phyloP scores from a whole-genome alignment of 2,888 invertebrate genomes.

The Ichneumoninae sp. region DNA sequence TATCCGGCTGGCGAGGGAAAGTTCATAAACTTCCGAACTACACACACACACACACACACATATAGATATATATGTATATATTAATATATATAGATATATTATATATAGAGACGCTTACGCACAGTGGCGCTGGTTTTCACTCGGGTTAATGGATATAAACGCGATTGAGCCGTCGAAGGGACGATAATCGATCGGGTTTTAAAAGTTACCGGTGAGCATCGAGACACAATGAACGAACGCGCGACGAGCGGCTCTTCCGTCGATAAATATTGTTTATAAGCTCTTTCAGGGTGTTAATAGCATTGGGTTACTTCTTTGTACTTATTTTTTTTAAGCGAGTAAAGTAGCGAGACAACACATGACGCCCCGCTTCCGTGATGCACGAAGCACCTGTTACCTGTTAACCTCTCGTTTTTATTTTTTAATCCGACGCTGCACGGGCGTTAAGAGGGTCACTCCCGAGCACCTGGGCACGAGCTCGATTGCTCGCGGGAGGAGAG shows the following conservation, averaged over 20 bases:
- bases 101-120: not conserved
- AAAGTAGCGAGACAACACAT: conserved; percentile 8
- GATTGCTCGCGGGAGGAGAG: not conserved
- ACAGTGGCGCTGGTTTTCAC: not conserved
- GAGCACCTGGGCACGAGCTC: conserved; percentile 2
- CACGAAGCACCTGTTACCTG: not conserved
- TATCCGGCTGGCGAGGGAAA: conserved; percentile 26
- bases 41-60: not conserved
- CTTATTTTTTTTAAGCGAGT: not conserved
- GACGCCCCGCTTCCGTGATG: conserved; percentile 26
- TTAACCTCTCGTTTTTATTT: not conserved
- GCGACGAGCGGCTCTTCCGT: not conserved
- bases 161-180: conserved; percentile 1
- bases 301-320: not conserved
- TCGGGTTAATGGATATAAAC: conserved; percentile 12
- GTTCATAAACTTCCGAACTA: conserved; percentile 32
- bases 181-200: conserved; percentile 15
- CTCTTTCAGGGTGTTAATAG: not conserved
- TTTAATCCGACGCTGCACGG: not conserved
- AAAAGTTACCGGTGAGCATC: not conserved
- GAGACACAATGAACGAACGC: not conserved
- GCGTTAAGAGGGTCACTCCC: not conserved
- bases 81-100: not conserved
- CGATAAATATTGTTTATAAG: not conserved
- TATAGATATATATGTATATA: not conserved